Percentiles rank a stretch among this genome's conserved stretches.
These are phyloP conservation scores for Suillia variegata DNA, from an alignment of 2,888 invertebrate species.

Conservation along the genomic window DNA sequence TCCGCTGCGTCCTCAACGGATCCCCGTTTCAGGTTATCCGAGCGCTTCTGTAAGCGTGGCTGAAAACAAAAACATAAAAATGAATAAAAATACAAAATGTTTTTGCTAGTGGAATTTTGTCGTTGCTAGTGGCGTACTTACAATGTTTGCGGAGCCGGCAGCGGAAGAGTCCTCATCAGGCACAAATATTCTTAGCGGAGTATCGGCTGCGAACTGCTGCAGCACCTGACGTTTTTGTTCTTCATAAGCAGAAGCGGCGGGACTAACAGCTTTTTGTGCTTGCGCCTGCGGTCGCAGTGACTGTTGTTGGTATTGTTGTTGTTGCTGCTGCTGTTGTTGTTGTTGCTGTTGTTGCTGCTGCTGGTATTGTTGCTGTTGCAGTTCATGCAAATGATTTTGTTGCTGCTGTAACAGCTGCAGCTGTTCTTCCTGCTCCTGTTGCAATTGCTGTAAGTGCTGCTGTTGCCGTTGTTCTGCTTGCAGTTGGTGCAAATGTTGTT, in stretches of 20 bases:
- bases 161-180: conserved; percentile 59
- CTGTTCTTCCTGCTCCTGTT: conserved; percentile 31
- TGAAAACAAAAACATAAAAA: conserved; percentile 32
- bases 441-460: conserved; percentile 32
- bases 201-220: conserved; percentile 55
- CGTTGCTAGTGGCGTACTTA: no score
- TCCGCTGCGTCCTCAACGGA: conserved; percentile 37
- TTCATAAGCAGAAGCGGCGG: conserved; percentile 48
- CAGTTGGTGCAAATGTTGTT: conserved; percentile 32
- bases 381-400: conserved; percentile 25
- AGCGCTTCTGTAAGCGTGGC: conserved; percentile 50
- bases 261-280: conserved; percentile 29
- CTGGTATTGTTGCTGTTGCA: conserved; percentile 37
- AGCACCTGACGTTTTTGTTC: conserved; percentile 54
- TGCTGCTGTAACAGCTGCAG: conserved; percentile 29
- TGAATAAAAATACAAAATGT: no score
- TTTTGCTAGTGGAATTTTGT: no score
- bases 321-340: conserved; percentile 32
- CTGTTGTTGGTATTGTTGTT: conserved; percentile 25
- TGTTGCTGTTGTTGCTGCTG: conserved; percentile 43
- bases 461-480: conserved; percentile 30
- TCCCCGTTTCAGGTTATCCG: conserved; percentile 48
- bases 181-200: conserved; percentile 63
- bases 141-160: no score
- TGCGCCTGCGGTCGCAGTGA: conserved; percentile 28